Evolutionary conservation across 2,888 invertebrate genomes (phyloP).

Genomic region (Drosophila atripex): DNA sequence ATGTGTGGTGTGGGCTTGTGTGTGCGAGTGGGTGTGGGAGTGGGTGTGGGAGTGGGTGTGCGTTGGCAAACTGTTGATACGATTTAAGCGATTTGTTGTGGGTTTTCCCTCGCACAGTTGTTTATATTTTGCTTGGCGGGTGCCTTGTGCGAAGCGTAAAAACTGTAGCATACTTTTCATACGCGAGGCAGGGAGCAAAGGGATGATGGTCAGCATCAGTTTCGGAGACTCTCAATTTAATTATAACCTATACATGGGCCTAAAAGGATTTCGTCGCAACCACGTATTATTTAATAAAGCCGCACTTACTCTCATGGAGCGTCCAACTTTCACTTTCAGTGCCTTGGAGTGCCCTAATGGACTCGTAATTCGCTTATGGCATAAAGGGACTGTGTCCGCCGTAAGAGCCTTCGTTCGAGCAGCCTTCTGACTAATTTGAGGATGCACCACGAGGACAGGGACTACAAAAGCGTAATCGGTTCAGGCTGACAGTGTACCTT

Average conservation of each 20-base stretch:
- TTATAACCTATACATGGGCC: slow-evolving; percentile 63
- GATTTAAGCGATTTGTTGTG: slow-evolving; percentile 80
- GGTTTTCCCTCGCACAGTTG: slow-evolving; percentile 58
- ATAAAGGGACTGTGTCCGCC: slow-evolving; percentile 19
- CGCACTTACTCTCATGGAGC: slow-evolving; percentile 44
- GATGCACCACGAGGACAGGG: slow-evolving; percentile 7
- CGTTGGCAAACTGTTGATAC: slow-evolving; percentile 77
- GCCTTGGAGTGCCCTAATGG: slow-evolving; percentile 57
- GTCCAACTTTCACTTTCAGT: slow-evolving; percentile 13
- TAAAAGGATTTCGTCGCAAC: slow-evolving; percentile 69
- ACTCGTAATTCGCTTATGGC: slow-evolving; percentile 66
- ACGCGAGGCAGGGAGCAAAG: slow-evolving; percentile 13
- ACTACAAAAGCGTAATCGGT: background rate
- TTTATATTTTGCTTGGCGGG: slow-evolving; percentile 58
- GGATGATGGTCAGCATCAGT: slow-evolving; percentile 55
- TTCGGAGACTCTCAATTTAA: slow-evolving; percentile 52
- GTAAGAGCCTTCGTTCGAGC: slow-evolving; percentile 37
- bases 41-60: slow-evolving; percentile 42
- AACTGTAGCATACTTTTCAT: slow-evolving; percentile 54
- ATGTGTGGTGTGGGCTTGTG: slow-evolving; percentile 33
- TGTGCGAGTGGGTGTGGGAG: background rate
- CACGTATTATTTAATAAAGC: slow-evolving; percentile 65
- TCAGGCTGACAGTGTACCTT: background rate
- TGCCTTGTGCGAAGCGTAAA: slow-evolving; percentile 56
- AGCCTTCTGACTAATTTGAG: slow-evolving; percentile 72